phyloP scores from a whole-genome alignment of 1,140 invertebrate genomes.

The Nasonia vitripennis region DNA sequence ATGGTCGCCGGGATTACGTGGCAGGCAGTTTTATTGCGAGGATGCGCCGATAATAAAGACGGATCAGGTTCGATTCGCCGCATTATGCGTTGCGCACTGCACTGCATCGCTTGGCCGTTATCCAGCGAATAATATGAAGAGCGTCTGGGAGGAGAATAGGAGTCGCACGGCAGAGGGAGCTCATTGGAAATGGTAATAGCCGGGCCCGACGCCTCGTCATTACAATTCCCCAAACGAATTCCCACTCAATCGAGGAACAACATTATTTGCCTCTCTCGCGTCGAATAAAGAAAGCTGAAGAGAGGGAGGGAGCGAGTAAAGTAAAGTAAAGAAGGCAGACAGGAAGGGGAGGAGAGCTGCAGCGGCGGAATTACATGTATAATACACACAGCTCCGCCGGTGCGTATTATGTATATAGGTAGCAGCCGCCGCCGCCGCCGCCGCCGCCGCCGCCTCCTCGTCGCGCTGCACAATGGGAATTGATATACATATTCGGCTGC shows the following conservation, averaged over 20 bases:
- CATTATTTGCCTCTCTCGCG: slow-evolving; percentile 1
- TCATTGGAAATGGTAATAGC: neutral
- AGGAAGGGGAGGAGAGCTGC: slow-evolving; percentile 18
- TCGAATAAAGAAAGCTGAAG: neutral
- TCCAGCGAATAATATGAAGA: no score
- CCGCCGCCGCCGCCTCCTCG: neutral
- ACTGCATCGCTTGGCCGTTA: no score
- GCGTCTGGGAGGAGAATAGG: no score
- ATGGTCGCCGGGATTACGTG: neutral
- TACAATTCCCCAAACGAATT: neutral
- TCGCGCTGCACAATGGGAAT: slow-evolving; percentile 56
- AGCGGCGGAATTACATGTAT: neutral
- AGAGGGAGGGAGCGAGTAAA: no score
- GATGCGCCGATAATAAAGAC: slow-evolving; percentile 29
- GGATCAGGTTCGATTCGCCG: slow-evolving; percentile 12
- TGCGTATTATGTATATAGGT: neutral
- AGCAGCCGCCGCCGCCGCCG: no score
- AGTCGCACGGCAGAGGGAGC: no score
- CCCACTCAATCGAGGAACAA: neutral
- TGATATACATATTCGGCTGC: slow-evolving; percentile 54
- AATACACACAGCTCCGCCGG: neutral
- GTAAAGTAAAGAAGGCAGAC: neutral
- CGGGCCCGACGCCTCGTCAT: neutral
- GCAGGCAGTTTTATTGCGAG: slow-evolving; percentile 34
- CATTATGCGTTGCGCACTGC: no score